Evolutionary conservation across 2,888 invertebrate genomes (phyloP), one percentile per base, ranked within the genome.

Genomic region (Lasioglossum lativentre): DNA sequence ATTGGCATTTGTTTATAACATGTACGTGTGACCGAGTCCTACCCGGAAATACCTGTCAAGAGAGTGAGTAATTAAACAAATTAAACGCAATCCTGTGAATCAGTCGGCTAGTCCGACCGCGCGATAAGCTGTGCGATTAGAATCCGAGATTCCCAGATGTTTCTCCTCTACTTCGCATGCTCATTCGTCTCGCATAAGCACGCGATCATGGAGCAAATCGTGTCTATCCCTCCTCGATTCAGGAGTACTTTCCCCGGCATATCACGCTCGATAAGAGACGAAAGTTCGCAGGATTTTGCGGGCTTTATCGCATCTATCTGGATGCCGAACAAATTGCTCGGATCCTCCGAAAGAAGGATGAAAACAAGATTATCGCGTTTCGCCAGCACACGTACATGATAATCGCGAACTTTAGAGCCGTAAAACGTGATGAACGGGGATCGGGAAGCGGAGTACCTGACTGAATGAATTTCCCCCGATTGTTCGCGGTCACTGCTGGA

Each of bases 161-260:
- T 70, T 59, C 42, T 63, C 56, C 56, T 30, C 47, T 47, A 27
- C 56, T 72, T 40, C 23, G 30, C 68, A n/a, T 16, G 66, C 71
- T 63, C 78, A 40, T 82, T 73, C 73, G 63, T 78, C 45, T 63
- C 75, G 42, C 66, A n/a, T 16, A 70, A 63, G 66, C 38, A 68
- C 30, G 27, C 42, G 74, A 74, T 70, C 75, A 74, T 47, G 70
- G 71, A 75, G 85, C 83, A 90, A 90, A 89, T 90, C 89, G 74
- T 38, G 72, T 63, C 59, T 63, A 34, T 40, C 80, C 70, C 68
- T 70, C 47, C 76, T n/a, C 27, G 27, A n/a, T 34, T 23, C 27
- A 16, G n/a, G n/a, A n/a, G 30, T 30, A 16, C 59, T 30, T 30
- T 63, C 23, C 45, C 6, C 23, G 45, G 52, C 45, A 47, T 79